Evolutionary conservation across 2,888 invertebrate species (phyloP), one percentile per base, ranked within the genome.

Genomic region (Melolontha melolontha): DNA sequence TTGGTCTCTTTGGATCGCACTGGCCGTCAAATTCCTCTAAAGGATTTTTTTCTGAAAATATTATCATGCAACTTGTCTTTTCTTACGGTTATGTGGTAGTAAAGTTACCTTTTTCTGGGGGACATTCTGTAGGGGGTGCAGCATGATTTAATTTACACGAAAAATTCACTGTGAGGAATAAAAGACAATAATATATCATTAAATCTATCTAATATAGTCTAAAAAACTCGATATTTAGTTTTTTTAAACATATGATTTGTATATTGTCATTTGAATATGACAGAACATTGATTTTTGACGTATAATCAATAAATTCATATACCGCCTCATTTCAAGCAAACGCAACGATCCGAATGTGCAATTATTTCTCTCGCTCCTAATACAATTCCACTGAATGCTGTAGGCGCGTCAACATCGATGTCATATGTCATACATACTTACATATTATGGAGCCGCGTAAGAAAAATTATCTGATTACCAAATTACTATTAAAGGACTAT

Each of bases 1-100:
- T 74, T 17, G 74, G 73, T 8, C 73, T 42, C 42, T 67, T 70
- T 14, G 68, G 39, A 17, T 64, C 57, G 42, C 68, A 65, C 2
- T 29, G 10, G 14, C 16, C 17, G 11, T 42, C 41, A 16, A 22
- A 51, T 34, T 66, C 68, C 16, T 59, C 59, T 11, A 68, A 14
- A 10, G 57, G 40, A 44, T 68, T 65, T 39, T 40, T 68, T 47
- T 52, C 68, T 68, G 22, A 14, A 52, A 47, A 14, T 44, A 17
- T 8, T 22, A 10, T 17, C 50, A 10, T 22, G 22, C 34, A 34
- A 34, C 10, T 34, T 34, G 6, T 5, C 6, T 34, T 8, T 34
- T 10, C 4, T 34, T 2, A 6, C 6, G 2, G 10, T 34, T 34
- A 8, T 6, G 8, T 8, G 6, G 1, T 34, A 6, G 10, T 34